Conservation (phyloP, 1,140 invertebrate genomes). For the Rhopalosiphum padi region DNA sequence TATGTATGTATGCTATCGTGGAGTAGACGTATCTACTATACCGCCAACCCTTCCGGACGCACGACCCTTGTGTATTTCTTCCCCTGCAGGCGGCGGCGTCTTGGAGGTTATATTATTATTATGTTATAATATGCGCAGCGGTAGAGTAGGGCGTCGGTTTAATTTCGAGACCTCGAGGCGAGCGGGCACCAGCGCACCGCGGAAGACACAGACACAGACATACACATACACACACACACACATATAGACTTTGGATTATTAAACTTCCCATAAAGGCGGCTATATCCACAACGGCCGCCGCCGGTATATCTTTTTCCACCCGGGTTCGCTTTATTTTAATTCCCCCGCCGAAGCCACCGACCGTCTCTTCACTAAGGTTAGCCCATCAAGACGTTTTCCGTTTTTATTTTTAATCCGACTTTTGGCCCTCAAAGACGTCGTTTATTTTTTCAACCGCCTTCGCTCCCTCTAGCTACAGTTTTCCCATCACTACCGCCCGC, state of each 20-base stretch:
- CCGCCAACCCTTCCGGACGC: not conserved
- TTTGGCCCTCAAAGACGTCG: conserved; percentile 32
- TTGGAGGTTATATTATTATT: conserved; percentile 15
- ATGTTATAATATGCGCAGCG: not conserved
- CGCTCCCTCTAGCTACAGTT: not conserved
- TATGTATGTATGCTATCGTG: not conserved
- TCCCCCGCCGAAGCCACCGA: not conserved
- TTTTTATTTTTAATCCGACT: conserved; percentile 53
- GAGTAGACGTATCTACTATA: not conserved
- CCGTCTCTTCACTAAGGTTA: not conserved
- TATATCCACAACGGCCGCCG: not conserved
- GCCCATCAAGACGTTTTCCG: conserved; percentile 4
- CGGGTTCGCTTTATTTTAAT: conserved; percentile 25
- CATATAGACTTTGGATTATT: conserved; percentile 41
- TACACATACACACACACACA: not conserved
- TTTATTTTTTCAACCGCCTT: not conserved
- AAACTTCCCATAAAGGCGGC: conserved; percentile 31
- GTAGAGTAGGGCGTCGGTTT: not conserved
- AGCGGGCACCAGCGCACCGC: not conserved
- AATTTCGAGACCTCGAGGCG: conserved; percentile 40
- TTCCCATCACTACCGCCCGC: not conserved
- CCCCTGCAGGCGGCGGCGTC: not conserved
- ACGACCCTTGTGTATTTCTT: not conserved
- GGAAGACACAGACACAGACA: not conserved
- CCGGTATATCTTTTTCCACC: conserved; percentile 14